A percentile compares a stretch with the other conserved stretches of the same genome.
phyloP scores from a whole-genome alignment of 2,888 invertebrate species.

The Lucinisca nassula region DNA sequence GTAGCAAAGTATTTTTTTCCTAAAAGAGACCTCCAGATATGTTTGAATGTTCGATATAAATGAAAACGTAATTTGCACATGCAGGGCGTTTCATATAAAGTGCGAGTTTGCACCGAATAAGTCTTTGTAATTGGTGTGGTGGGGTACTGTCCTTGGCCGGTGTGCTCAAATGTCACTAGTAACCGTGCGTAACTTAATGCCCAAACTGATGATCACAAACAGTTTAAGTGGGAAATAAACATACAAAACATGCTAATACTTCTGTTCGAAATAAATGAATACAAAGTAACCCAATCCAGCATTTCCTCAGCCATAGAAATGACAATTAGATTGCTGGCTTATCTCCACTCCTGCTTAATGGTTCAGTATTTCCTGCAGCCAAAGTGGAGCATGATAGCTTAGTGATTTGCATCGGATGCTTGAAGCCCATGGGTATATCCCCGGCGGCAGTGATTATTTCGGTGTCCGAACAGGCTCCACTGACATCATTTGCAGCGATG shows the following conservation, averaged over 20 bases:
- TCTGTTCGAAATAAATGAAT: not conserved
- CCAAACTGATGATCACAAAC: not conserved
- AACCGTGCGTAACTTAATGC: not conserved
- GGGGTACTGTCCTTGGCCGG: not conserved
- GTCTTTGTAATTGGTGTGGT: not conserved
- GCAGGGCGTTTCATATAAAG: not conserved
- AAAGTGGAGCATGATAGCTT: too few species aligned
- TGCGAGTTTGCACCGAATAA: not conserved
- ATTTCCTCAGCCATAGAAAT: not conserved
- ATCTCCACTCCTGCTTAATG: not conserved
- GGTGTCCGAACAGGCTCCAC: too few species aligned
- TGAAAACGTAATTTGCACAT: not conserved
- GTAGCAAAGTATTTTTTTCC: not conserved
- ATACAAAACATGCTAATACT: not conserved
- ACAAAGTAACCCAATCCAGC: not conserved
- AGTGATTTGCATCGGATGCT: too few species aligned
- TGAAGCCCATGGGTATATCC: too few species aligned
- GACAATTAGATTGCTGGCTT: not conserved
- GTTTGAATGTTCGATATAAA: not conserved
- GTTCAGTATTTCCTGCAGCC: not conserved
- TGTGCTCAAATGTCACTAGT: not conserved
- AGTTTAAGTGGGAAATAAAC: not conserved
- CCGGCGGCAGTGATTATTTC: too few species aligned
- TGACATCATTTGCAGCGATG: too few species aligned
- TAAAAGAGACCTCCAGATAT: not conserved